Base-by-base conservation (phyloP, 2,113 vertebrate species). In the Hypomesus transpacificus region DNA sequence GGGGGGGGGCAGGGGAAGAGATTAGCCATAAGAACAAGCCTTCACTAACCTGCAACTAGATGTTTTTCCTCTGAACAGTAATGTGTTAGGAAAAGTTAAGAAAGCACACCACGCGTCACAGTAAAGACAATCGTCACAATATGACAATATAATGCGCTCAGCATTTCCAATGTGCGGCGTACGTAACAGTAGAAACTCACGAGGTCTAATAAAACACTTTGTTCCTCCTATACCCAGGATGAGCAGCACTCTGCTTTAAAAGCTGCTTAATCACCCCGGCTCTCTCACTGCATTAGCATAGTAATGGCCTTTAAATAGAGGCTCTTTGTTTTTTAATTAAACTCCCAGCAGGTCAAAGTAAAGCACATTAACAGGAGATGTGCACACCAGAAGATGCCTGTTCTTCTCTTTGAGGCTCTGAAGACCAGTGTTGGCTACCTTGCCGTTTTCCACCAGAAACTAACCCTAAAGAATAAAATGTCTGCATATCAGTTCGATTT, bases 321-420 rank as follows among this genome's bases (percentile, higher is more conserved):
- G 94, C 95, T 96, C 95, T 98, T 98, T 98, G 96, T 98, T 99
- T 99, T 98, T 98, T 98, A 99, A 99, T 99, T 99, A 98, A 98
- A 96, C 95, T 99, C 97, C 96, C 96, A 99, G 96, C 97, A 98
- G 97, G 97, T 98, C 96, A 96, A 96, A 97, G 94, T 96, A 96
- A 97, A 96, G 96, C 93, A 96, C 94, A 96, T 99, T 98, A 97
- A 94, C 93, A 90, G 93, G 92, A 94, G 93, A 95, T 93, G 93
- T 94, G 93, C 94, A 94, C 94, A 91, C 92, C 91, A 89, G 92
- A 92, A 94, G 95, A 89, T 89, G 86, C 87, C 85, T 85, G 87
- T 84, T 89, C 84, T 21, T 26, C 60, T 8, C 26, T 50, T 26
- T 26, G 24, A 26, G 24, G 28, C 71, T 71, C 70, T 60, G 76